phyloP scores from a whole-genome alignment of 2,113 vertebrate genomes.

The Gymnorhina tibicen region DNA sequence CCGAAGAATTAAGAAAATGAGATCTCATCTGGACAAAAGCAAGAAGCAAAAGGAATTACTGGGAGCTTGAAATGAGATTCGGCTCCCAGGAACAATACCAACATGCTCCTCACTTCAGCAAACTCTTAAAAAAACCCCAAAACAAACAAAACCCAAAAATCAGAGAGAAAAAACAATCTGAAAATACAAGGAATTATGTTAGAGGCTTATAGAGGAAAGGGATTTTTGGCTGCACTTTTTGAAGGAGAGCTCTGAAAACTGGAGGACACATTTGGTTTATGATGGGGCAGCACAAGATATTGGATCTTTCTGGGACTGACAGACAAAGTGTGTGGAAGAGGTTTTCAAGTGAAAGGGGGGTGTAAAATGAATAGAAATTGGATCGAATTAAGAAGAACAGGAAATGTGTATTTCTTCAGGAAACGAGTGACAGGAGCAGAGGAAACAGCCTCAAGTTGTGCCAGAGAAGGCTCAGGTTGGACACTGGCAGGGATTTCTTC shows the following conservation, averaged over 20 bases:
- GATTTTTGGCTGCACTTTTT: neutral
- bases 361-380: neutral
- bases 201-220: neutral
- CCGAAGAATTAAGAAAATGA: neutral
- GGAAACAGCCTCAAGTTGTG: neutral
- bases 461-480: neutral
- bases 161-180: neutral
- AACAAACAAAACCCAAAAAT: neutral
- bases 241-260: neutral
- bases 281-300: neutral
- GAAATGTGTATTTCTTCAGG: neutral
- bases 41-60: neutral
- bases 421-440: neutral
- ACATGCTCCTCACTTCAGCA: neutral
- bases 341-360: neutral
- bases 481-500: neutral
- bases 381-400: neutral
- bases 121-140: neutral
- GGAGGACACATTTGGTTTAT: neutral
- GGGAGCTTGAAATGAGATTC: neutral
- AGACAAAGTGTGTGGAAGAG: neutral
- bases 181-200: neutral
- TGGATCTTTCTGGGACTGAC: neutral
- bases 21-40: neutral
- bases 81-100: neutral